Evolutionary conservation across 2,113 vertebrate species (phyloP), one percentile per base, ranked within the genome.

Genomic region (Lophura nycthemera): DNA sequence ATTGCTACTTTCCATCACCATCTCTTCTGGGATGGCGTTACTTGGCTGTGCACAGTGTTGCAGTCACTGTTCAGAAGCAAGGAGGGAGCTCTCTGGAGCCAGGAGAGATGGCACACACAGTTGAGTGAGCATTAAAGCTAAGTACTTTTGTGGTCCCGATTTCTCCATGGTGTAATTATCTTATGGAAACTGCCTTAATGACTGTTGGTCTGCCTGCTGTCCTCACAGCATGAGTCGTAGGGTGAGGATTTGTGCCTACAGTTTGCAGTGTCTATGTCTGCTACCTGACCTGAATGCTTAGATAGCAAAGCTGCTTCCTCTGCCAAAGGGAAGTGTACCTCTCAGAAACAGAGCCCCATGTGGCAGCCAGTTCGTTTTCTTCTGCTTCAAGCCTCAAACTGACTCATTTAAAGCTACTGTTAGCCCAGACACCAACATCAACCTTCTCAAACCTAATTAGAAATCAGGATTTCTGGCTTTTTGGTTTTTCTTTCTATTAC

Each of bases 31-130:
- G 47, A 38, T 38, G 17, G 36, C 1, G 0, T 75, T 67, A 24
- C 45, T 45, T 82, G 70, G 61, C 50, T 0, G 0, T 29, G 11
- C 0, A 0, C 11, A 2, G 40, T 5, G 0, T 54, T 77, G 50
- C 57, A 72, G 24, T 88, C 78, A 59, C 12, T 54, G 64, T 60
- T 75, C 77, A 8, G 67, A 50, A 77, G 38, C 52, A 79, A 76
- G 63, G 47, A 67, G 47, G 80, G 72, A 43, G 79, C 74, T 52
- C 40, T n/a, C 80, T 36, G 75, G 40, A 78, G 67, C 66, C 0
- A 0, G n/a, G 56, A 76, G 57, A 85, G 61, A 30, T 1, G 60
- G 57, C 85, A 67, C 54, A 47, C 92, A 52, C 34, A 63, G 70
- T 66, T 93, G 81, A 65, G 81, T 89, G 64, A 86, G 75, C 54